These are phyloP conservation scores for Meloidogyne chitwoodi DNA, from an alignment of 1,140 invertebrate genomes.

Conservation along the genomic window DNA sequence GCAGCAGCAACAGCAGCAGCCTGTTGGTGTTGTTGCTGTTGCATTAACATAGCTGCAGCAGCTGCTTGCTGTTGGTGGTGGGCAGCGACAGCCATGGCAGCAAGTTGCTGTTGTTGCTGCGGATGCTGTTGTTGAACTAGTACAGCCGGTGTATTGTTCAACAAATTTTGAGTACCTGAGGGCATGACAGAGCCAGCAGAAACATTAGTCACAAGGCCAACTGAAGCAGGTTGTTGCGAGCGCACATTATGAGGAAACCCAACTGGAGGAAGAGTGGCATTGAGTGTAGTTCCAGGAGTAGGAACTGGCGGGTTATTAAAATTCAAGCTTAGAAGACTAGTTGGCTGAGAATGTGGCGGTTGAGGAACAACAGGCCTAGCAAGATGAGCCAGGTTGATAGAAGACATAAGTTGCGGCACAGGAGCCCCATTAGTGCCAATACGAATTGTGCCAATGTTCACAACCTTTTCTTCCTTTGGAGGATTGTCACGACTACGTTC, in stretches of 20 bases:
- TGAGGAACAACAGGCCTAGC: conserved; percentile 34
- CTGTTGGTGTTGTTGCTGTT: conserved; percentile 15
- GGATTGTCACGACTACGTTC: not conserved
- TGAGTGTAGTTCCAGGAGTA: not conserved
- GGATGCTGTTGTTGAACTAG: not conserved
- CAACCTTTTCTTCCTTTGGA: conserved; percentile 42
- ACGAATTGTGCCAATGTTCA: conserved; percentile 52
- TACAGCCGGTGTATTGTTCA: not conserved
- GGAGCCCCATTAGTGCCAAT: conserved; percentile 66
- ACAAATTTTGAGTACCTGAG: not conserved
- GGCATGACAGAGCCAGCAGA: not conserved
- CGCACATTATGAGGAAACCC: not conserved
- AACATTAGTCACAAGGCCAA: not conserved
- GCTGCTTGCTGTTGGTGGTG: conserved; percentile 5
- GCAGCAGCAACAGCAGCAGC: conserved; percentile 3
- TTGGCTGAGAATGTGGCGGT: conserved; percentile 12
- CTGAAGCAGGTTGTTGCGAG: not conserved
- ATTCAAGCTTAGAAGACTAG: conserved; percentile 29
- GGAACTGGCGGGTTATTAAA: conserved; percentile 16
- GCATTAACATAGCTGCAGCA: not conserved
- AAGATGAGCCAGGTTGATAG: conserved; percentile 61
- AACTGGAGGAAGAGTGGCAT: not conserved
- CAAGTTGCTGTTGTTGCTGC: conserved; percentile 8
- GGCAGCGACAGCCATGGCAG: conserved; percentile 2
- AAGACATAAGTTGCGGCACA: conserved; percentile 64